Evolutionary conservation across 2,113 vertebrate genomes (phyloP), one percentile per base, ranked within the genome.

Genomic region (crab-eating macaque (Macaca fascicularis)): DNA sequence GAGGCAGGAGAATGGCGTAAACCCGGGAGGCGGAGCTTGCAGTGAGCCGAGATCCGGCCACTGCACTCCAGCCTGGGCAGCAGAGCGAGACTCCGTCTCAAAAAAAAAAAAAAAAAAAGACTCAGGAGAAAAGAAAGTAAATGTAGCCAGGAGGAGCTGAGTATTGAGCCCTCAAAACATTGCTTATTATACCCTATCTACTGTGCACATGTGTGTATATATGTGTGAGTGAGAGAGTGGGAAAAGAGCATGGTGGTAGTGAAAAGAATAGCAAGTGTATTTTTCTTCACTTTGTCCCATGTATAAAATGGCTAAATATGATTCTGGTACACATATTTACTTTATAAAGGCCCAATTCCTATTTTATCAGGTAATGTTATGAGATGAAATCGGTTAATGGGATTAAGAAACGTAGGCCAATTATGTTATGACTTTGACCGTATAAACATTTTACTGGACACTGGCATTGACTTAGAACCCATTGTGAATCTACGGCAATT

Each of bases 381-480:
- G 85, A 95, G 82, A 93, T 59, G 70, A 95, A 93, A 70, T 61
- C 75, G 74, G 38, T 85, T 96, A 70, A 88, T 69, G 78, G 88
- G 35, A 30, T 19, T 81, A 90, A 97, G 79, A 96, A 92, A 88
- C 35, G 52, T 74, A 57, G 23, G 64, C 94, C 89, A 78, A 90
- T 94, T 79, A 32, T 40, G 13, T 79, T 89, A 55, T 93, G 89
- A 76, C 75, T 92, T 93, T 67, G 87, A 76, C 83, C 87, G 40
- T 70, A 70, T 90, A 96, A 86, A 96, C 94, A 86, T 89, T 91
- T 86, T 86, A 89, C 90, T 87, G 75, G 89, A 97, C 82, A 95
- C 80, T 70, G 89, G 79, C 79, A 20, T 85, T 96, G 97, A 94
- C 90, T 95, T 94, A 88, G 94, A 95, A 96, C n/a, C 94, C 87